phyloP scores from a whole-genome alignment of 1,140 invertebrate genomes.

The Psix sp. region DNA sequence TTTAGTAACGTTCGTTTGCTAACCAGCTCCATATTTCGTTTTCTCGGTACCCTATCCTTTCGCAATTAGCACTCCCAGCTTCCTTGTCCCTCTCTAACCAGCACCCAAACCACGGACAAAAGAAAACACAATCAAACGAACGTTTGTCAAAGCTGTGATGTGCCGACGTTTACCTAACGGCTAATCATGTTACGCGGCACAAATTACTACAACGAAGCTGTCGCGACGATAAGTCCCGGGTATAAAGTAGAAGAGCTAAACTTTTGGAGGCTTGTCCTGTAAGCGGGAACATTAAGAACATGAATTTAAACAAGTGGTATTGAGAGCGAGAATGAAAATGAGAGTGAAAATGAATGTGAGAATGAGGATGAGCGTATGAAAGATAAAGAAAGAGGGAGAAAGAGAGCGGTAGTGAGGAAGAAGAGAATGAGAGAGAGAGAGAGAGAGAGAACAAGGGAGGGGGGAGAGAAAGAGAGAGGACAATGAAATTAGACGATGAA shows the following conservation, averaged over 20 bases:
- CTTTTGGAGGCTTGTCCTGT: constrained; percentile 2
- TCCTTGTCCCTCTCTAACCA: constrained; percentile 12
- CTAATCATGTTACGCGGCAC: no score
- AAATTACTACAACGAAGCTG: no score
- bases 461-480: no score
- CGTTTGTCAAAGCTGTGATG: no score
- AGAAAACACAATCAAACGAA: constrained; percentile 42
- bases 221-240: no score
- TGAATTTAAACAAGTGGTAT: no score
- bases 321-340: constrained; percentile 34
- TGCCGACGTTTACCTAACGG: no score
- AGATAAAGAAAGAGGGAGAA: constrained; percentile 18
- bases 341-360: no score
- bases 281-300: constrained; percentile 8
- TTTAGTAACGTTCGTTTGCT: constrained; percentile 56
- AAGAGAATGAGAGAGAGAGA: constrained; percentile 18
- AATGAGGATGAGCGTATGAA: no score
- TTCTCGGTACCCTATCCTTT: constrained; percentile 26
- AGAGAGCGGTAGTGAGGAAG: no score
- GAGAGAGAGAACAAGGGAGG: constrained; percentile 9
- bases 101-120: constrained; percentile 11
- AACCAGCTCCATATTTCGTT: constrained; percentile 34
- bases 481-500: constrained; percentile 48
- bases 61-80: constrained; percentile 6
- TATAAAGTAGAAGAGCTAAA: no score